Evolutionary conservation across 2,888 invertebrate genomes (phyloP).

Genomic region (Macrosiphum euphorbiae): DNA sequence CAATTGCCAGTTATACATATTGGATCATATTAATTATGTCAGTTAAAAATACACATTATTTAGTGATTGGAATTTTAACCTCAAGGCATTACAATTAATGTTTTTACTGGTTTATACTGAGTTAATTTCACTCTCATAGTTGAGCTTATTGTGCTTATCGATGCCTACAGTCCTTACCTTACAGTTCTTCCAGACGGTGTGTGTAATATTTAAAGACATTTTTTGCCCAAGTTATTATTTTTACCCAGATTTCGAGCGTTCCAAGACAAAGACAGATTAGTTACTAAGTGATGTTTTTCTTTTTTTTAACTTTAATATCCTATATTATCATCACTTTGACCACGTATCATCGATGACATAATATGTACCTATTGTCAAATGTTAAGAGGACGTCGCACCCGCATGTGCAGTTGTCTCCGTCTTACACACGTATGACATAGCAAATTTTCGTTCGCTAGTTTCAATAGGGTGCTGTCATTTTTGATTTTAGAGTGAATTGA

Average conservation of each 20-base stretch:
- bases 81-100: background rate
- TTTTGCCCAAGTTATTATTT: background rate
- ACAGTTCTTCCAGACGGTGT: background rate
- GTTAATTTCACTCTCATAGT: background rate
- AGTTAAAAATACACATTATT: background rate
- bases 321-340: background rate
- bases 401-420: no score
- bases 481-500: no score
- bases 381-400: no score
- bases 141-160: background rate
- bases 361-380: no score
- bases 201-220: background rate
- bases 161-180: background rate
- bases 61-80: background rate
- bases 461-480: no score
- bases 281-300: background rate
- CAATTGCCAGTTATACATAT: background rate
- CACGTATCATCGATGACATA: background rate
- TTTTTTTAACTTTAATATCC: background rate
- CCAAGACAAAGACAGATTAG: background rate
- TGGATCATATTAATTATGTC: background rate
- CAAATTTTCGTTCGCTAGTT: no score
- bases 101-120: background rate
- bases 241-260: background rate
- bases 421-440: no score